Percentiles rank a stretch among this genome's conserved stretches.
These are phyloP conservation scores for Drosophila burlai DNA, from an alignment of 1,140 invertebrate genomes.

Conservation along the genomic window DNA sequence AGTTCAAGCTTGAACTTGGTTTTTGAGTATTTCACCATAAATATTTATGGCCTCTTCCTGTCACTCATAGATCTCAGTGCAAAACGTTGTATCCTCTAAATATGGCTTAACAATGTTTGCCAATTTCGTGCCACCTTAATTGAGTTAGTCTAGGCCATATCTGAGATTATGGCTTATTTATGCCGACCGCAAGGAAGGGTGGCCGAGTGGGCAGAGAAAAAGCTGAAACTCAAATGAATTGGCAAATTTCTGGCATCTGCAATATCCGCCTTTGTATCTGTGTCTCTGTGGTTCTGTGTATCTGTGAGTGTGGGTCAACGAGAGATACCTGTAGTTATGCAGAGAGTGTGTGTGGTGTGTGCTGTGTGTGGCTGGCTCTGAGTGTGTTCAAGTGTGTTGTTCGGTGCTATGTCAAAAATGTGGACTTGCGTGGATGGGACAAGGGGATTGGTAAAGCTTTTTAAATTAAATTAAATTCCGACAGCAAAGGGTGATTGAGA, in stretches of 20 bases:
- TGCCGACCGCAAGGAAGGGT: neutral
- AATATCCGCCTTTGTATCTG: neutral
- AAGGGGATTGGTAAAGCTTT: constrained; percentile 35
- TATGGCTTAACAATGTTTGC: neutral
- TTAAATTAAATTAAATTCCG: constrained; percentile 73
- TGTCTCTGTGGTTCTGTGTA: neutral
- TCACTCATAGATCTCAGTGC: neutral
- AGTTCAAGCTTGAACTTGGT: neutral
- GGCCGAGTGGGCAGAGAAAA: neutral
- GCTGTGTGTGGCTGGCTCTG: neutral
- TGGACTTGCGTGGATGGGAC: constrained; percentile 44
- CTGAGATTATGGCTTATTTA: constrained; percentile 15
- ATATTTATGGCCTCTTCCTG: neutral
- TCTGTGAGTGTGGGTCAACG: constrained; percentile 6
- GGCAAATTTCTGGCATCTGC: constrained; percentile 47
- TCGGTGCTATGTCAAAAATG: constrained; percentile 57
- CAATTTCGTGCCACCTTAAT: constrained; percentile 3
- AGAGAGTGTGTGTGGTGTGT: neutral
- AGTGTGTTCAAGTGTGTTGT: constrained; percentile 16
- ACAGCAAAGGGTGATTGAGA: constrained; percentile 39
- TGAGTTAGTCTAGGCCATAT: constrained; percentile 12
- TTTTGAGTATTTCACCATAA: neutral
- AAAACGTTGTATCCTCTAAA: neutral
- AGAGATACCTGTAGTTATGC: constrained; percentile 6
- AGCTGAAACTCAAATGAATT: constrained; percentile 20